These are phyloP conservation scores for Sarcophaga carnaria DNA, from an alignment of 2,888 invertebrate species.

Conservation along the genomic window DNA sequence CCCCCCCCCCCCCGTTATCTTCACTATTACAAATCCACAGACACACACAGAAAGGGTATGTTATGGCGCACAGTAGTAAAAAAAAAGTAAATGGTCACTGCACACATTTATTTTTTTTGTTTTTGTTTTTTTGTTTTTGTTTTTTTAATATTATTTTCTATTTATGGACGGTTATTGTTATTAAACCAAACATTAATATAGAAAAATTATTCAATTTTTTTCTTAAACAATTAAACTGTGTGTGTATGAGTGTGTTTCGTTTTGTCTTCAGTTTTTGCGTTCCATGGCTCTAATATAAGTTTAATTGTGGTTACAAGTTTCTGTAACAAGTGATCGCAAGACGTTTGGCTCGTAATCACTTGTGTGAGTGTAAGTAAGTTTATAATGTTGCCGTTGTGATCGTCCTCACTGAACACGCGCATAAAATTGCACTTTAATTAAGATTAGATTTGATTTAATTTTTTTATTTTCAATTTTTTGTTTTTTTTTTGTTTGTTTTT, in stretches of 20 bases:
- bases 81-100: constrained; percentile 58
- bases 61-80: not conserved
- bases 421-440: constrained; percentile 76
- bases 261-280: constrained; percentile 38
- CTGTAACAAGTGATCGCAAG: constrained; percentile 45
- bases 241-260: not conserved
- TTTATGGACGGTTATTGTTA: not conserved
- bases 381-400: constrained; percentile 63
- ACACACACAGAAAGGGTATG: too few species aligned
- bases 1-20: not conserved
- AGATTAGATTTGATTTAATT: constrained; percentile 33
- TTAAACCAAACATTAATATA: not conserved
- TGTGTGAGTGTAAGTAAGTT: not conserved
- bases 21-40: too few species aligned
- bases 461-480: not conserved
- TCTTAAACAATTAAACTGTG: constrained; percentile 44
- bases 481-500: constrained; percentile 4
- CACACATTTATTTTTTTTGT: constrained; percentile 34
- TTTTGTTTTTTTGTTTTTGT: constrained; percentile 30
- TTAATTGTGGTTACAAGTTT: constrained; percentile 64
- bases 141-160: constrained; percentile 18
- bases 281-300: constrained; percentile 57
- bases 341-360: not conserved
- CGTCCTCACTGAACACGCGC: constrained; percentile 79
- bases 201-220: not conserved